phyloP scores from a whole-genome alignment of 2,888 invertebrate genomes.

The Fragum whitleyi region DNA sequence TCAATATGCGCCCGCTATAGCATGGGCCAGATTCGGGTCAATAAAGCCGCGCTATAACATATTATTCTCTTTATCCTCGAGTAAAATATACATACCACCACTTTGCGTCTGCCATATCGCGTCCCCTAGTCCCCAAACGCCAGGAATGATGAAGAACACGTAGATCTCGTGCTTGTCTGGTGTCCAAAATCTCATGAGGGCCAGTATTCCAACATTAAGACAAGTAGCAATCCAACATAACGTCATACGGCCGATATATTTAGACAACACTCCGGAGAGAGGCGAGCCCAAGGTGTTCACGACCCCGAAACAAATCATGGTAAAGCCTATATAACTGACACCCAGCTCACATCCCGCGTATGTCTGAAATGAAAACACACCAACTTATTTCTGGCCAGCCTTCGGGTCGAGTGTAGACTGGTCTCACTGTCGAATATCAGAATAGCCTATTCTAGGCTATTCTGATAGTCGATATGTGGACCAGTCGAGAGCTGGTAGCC shows the following conservation, averaged over 20 bases:
- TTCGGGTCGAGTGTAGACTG: too few species aligned
- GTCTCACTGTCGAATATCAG: too few species aligned
- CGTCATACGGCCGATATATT: slow-evolving; percentile 64
- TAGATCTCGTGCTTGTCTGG: slow-evolving; percentile 53
- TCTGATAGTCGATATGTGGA: too few species aligned
- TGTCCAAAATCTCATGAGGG: slow-evolving; percentile 65
- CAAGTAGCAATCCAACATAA: slow-evolving; percentile 65
- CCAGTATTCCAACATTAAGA: slow-evolving; percentile 64
- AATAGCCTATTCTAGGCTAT: too few species aligned
- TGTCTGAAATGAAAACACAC: slow-evolving; percentile 71
- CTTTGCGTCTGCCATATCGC: slow-evolving; percentile 74
- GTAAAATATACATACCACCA: slow-evolving; percentile 59
- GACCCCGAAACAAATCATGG: slow-evolving; percentile 79
- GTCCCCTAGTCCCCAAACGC: slow-evolving; percentile 72
- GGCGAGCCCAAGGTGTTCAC: slow-evolving; percentile 75
- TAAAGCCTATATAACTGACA: slow-evolving; percentile 78
- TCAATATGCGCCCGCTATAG: too few species aligned
- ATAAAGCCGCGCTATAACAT: too few species aligned
- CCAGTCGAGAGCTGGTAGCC: too few species aligned
- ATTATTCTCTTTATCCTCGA: too few species aligned
- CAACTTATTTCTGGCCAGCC: too few species aligned
- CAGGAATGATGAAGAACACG: slow-evolving; percentile 71
- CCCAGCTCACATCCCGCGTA: slow-evolving; percentile 80
- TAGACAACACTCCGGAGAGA: slow-evolving; percentile 69
- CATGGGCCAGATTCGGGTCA: too few species aligned